A percentile compares a stretch with the other conserved stretches of the same genome.
Conservation (phyloP, 2,113 vertebrate species). For the Tamias sibiricus region DNA sequence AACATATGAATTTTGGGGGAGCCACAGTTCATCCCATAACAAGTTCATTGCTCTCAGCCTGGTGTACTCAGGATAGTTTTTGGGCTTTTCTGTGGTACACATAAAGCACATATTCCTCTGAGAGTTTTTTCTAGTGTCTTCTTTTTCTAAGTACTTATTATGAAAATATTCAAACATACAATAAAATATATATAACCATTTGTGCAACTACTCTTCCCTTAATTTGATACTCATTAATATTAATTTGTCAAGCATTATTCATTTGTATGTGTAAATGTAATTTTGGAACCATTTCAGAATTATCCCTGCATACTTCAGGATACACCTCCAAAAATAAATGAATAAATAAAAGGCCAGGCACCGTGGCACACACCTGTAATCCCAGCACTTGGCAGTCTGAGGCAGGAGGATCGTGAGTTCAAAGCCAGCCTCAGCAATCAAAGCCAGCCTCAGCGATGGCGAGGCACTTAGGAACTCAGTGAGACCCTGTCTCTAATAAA, state of each 20-base stretch:
- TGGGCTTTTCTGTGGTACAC: background rate
- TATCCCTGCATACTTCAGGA: background rate
- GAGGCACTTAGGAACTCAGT: too few relatives aligned
- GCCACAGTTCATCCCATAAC: background rate
- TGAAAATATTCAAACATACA: conserved; percentile 13
- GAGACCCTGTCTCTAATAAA: too few relatives aligned
- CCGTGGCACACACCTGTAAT: too few relatives aligned
- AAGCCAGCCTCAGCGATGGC: too few relatives aligned
- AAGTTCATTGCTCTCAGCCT: background rate
- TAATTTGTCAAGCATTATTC: conserved; percentile 20
- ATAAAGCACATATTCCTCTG: background rate
- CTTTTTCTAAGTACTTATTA: conserved; percentile 9
- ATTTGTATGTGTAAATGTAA: background rate
- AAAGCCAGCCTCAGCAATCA: too few relatives aligned
- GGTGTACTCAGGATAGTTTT: background rate
- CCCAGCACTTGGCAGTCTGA: too few relatives aligned
- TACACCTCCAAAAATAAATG: background rate
- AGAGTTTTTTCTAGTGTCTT: background rate
- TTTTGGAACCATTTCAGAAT: conserved; percentile 17
- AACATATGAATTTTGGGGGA: background rate
- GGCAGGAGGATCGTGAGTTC: too few relatives aligned
- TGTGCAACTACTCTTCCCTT: background rate
- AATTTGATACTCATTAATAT: background rate
- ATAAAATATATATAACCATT: background rate
- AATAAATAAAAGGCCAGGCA: background rate